Base-by-base conservation (phyloP, 2,113 vertebrate genomes). In the Butorides virescens region DNA sequence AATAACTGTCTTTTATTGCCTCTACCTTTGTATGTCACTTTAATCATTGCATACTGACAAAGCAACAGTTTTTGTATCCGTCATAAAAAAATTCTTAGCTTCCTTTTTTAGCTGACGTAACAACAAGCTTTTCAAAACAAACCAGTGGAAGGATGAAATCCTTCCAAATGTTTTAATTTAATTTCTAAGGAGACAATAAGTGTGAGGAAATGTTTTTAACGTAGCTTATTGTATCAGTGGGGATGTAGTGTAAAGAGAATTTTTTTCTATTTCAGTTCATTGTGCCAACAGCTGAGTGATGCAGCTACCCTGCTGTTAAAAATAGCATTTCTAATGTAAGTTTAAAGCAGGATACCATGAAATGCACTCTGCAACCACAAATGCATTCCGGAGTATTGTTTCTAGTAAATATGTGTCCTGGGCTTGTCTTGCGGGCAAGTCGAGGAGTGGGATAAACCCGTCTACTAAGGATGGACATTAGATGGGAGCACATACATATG, bases 321-420 rank as follows among this genome's bases (percentile, higher is more conserved):
- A 93, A 80, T 32, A 86, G 68, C 53, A 63, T 13, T 58, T 47
- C 32, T 87, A 58, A 34, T 20, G 15, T 32, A 62, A 76, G n/a
- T 66, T 92, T 85, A 79, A 79, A 92, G 77, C 50, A 82, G 91
- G 55, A 73, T 80, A 76, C 58, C 77, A 62, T 1, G 1, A 95
- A 92, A 89, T 82, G 37, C 73, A 85, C 66, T 86, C 70, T 89
- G 49, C 27, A 85, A 87, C 74, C 92, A 82, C 84, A 91, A 91
- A 85, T 37, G 37, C 77, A 88, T 95, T 96, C 86, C 80, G 39
- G 55, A 81, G 6, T 17, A 66, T 34, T 88, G 74, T 70, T 89
- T 63, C 63, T 80, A 84, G 50, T 90, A 91, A 93, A 76, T 82
- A 83, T 5, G n/a, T 76, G 62, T 73, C 78, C n/a, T 70, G 74